phyloP scores from a whole-genome alignment of 2,797 vertebrate genomes.

The Eulemur rubriventer region DNA sequence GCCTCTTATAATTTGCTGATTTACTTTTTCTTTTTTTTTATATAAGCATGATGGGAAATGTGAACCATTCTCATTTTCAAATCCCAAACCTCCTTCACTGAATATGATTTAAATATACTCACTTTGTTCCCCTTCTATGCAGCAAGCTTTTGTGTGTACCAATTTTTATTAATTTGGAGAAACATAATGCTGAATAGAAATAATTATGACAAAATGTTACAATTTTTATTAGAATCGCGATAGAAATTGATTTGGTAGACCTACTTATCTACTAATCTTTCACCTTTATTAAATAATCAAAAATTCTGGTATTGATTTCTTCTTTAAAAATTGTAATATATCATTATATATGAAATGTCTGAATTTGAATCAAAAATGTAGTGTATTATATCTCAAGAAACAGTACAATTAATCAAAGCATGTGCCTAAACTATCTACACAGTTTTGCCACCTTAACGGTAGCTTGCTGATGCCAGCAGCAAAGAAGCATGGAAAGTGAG shows the following conservation, averaged over 20 bases:
- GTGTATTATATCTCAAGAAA: too few species aligned
- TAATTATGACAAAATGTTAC: conserved; percentile 39
- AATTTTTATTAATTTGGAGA: conserved; percentile 48
- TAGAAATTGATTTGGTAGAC: conserved; percentile 27
- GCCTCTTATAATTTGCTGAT: background rate
- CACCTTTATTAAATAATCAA: conserved; percentile 49
- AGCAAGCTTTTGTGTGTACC: background rate
- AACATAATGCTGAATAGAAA: conserved; percentile 11
- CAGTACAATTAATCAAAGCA: too few species aligned
- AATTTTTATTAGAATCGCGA: conserved; percentile 24
- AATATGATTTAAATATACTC: background rate
- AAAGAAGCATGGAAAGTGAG: too few species aligned
- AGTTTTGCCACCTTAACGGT: too few species aligned
- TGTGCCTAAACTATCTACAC: too few species aligned
- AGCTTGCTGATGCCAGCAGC: too few species aligned
- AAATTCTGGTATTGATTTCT: conserved; percentile 8
- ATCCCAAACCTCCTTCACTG: background rate
- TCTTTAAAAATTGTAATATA: background rate
- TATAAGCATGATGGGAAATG: background rate
- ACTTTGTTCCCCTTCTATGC: background rate
- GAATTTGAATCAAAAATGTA: too few species aligned
- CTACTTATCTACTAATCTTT: conserved; percentile 2
- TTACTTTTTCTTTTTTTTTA: background rate
- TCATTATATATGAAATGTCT: too few species aligned
- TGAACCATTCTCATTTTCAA: background rate